These are phyloP conservation scores for Campylomormyrus numenius DNA, from an alignment of 2,113 vertebrate species.

Conservation along the genomic window DNA sequence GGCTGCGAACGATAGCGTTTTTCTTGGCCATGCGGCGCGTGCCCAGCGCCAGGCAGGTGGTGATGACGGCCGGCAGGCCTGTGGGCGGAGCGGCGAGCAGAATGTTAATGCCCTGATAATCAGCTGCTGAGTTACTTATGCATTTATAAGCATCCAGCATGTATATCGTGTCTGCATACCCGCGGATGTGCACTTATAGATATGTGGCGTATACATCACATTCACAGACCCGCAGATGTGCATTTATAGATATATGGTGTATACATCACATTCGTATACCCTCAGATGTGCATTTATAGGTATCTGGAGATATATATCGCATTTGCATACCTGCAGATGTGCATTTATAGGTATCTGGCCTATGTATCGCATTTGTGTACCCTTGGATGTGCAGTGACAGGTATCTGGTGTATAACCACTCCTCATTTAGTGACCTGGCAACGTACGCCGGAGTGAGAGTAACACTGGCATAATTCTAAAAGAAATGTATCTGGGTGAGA, in stretches of 20 bases:
- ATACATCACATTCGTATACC: background rate
- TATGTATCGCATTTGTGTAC: background rate
- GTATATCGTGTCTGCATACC: background rate
- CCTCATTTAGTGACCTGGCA: no score
- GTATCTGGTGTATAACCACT: background rate
- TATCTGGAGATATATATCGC: background rate
- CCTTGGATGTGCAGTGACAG: background rate
- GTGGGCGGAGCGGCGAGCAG: background rate
- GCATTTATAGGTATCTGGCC: background rate
- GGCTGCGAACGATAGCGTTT: constrained; percentile 91
- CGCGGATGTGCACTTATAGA: background rate
- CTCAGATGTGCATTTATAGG: background rate
- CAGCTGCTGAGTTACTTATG: background rate
- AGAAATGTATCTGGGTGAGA: background rate
- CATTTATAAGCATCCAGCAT: background rate
- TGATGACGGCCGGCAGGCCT: constrained; percentile 88
- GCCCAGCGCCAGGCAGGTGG: constrained; percentile 95
- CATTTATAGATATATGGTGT: background rate
- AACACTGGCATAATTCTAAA: background rate
- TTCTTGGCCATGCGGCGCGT: constrained; percentile 98
- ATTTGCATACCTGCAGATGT: background rate
- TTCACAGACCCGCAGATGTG: no score
- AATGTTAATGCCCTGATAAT: background rate
- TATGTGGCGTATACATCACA: background rate
- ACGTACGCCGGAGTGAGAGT: background rate